A percentile compares a stretch with the other conserved stretches of the same genome.
Evolutionary conservation across 2,113 vertebrate genomes (phyloP).

Genomic region (Xenus cinereus): DNA sequence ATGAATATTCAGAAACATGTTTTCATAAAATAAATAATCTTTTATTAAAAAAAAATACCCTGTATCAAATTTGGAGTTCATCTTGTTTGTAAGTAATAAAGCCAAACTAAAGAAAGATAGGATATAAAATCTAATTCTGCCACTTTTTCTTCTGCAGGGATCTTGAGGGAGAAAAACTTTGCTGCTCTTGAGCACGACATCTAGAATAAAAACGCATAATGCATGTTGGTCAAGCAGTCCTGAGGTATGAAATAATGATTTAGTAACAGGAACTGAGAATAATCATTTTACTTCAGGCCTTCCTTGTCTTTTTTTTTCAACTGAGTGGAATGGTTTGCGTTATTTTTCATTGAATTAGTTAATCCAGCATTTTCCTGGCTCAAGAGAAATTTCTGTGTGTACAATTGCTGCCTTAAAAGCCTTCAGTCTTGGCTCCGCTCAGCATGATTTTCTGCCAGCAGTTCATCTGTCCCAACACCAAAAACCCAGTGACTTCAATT

Average conservation of each 20-base stretch:
- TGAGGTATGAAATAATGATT: background rate
- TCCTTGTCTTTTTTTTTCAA: background rate
- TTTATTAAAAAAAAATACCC: background rate
- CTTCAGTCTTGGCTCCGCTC: background rate
- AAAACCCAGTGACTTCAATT: background rate
- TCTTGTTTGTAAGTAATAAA: background rate
- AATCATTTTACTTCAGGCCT: background rate
- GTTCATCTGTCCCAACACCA: background rate
- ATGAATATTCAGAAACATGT: background rate
- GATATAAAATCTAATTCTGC: background rate
- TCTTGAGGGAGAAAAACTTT: background rate
- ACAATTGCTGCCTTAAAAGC: background rate
- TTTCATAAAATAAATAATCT: background rate
- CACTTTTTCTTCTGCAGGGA: background rate
- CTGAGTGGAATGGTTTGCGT: background rate
- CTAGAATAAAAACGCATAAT: background rate
- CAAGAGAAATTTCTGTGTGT: background rate
- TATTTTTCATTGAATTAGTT: background rate
- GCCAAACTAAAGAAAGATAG: background rate
- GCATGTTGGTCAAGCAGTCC: background rate
- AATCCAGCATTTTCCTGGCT: background rate
- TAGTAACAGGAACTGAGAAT: background rate
- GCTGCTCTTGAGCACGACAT: background rate
- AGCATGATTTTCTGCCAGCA: background rate
- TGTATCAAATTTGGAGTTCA: background rate